phyloP scores from a whole-genome alignment of 1,140 invertebrate genomes.

The Bursaphelenchus mucronatus region DNA sequence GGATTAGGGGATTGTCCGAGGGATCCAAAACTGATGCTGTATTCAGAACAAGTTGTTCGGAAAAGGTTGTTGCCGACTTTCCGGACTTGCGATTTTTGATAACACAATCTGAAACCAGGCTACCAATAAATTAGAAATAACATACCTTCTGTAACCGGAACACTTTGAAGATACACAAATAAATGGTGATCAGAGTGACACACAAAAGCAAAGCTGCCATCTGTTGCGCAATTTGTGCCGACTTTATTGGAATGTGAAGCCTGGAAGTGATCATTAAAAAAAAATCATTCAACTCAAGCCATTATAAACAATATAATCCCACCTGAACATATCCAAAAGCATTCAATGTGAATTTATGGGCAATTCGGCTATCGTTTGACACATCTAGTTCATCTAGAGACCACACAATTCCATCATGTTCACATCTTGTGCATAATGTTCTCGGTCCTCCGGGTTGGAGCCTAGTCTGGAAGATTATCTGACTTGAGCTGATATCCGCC shows the following conservation, averaged over 20 bases:
- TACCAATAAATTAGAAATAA: slow-evolving; percentile 2
- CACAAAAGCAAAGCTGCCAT: slow-evolving; percentile 10
- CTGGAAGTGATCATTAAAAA: slow-evolving; percentile 1
- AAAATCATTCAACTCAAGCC: not conserved
- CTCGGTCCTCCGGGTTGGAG: slow-evolving; percentile 14
- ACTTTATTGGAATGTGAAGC: slow-evolving; percentile 16
- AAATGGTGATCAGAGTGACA: slow-evolving; percentile 8
- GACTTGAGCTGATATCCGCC: slow-evolving; percentile 6
- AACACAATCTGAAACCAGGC: not conserved
- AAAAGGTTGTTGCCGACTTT: not conserved
- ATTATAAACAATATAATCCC: not conserved
- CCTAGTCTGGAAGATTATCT: slow-evolving; percentile 18
- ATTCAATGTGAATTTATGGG: slow-evolving; percentile 14
- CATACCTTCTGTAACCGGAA: slow-evolving; percentile 7
- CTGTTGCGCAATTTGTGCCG: slow-evolving; percentile 1
- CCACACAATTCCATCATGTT: slow-evolving; percentile 25
- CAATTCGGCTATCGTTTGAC: slow-evolving; percentile 2
- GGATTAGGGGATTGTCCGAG: no score
- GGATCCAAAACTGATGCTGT: slow-evolving; percentile 10
- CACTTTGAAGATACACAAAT: slow-evolving; percentile 16
- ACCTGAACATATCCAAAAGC: slow-evolving; percentile 23
- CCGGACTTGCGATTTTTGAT: slow-evolving; percentile 5
- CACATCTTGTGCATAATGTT: slow-evolving; percentile 16
- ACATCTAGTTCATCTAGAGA: slow-evolving; percentile 12
- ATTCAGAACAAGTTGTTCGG: slow-evolving; percentile 9